Conservation (phyloP, 1,140 invertebrate species). For the Neodiprion virginianus region DNA sequence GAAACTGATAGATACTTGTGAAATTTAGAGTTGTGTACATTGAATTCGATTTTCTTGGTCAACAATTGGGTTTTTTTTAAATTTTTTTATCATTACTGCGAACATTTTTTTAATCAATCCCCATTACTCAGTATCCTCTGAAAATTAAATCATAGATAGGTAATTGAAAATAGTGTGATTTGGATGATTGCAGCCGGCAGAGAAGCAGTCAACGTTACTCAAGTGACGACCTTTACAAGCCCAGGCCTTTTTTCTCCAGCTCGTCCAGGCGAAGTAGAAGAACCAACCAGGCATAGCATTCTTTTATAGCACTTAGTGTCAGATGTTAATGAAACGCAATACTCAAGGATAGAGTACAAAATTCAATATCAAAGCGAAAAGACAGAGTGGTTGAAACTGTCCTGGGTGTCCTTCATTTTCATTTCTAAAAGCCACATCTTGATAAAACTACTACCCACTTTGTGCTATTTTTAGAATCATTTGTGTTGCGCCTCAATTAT, state of each 20-base stretch:
- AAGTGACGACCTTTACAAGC: slow-evolving; percentile 74
- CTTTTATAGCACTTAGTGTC: neutral
- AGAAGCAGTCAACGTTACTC: slow-evolving; percentile 67
- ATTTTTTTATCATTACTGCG: slow-evolving; percentile 19
- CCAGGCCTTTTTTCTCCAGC: slow-evolving; percentile 64
- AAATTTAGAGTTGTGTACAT: neutral
- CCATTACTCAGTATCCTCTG: slow-evolving; percentile 13
- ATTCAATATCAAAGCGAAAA: too few relatives aligned
- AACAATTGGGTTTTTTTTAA: slow-evolving; percentile 4
- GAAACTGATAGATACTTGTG: too few relatives aligned
- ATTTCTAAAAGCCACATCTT: too few relatives aligned
- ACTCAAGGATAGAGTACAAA: neutral
- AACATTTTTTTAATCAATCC: neutral
- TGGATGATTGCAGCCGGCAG: slow-evolving; percentile 47
- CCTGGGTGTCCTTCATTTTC: too few relatives aligned
- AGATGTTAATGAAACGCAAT: neutral
- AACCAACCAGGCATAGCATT: slow-evolving; percentile 51
- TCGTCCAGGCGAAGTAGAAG: slow-evolving; percentile 60
- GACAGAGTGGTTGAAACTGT: too few relatives aligned
- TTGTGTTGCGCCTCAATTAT: neutral
- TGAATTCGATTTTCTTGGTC: neutral
- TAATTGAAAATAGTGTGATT: slow-evolving; percentile 23
- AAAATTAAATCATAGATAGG: too few relatives aligned
- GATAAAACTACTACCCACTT: too few relatives aligned
- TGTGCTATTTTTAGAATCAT: neutral